Evolutionary conservation across 2,888 invertebrate species (phyloP).

Genomic region (Torymus texanus): DNA sequence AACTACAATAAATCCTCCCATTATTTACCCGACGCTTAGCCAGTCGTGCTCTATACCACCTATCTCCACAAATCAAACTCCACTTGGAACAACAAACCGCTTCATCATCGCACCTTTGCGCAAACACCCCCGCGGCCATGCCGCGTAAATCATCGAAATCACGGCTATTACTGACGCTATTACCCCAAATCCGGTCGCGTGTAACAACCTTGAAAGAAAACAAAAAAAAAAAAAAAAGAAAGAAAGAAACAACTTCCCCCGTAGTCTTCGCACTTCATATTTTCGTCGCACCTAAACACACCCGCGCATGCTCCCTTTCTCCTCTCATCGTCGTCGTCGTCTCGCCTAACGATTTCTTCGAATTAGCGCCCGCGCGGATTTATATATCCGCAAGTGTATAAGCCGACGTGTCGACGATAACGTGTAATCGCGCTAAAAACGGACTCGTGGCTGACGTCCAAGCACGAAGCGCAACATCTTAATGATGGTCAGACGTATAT

Average conservation of each 20-base stretch:
- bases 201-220: too few species aligned
- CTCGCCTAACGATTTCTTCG: slow-evolving; percentile 28
- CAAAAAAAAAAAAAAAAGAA: too few species aligned
- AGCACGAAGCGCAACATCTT: slow-evolving; percentile 40
- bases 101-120: background rate
- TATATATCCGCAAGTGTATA: slow-evolving; percentile 26
- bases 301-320: too few species aligned
- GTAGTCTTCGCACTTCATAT: too few species aligned
- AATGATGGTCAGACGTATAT: slow-evolving; percentile 2
- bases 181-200: too few species aligned
- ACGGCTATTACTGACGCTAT: too few species aligned
- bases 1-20: background rate
- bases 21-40: background rate
- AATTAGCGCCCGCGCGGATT: slow-evolving; percentile 44
- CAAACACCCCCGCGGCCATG: too few species aligned
- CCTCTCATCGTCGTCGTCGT: background rate
- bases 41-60: too few species aligned
- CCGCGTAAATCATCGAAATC: too few species aligned
- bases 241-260: too few species aligned
- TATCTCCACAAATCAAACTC: too few species aligned
- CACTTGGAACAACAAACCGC: background rate
- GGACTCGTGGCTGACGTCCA: slow-evolving; percentile 12
- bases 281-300: too few species aligned
- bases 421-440: slow-evolving; percentile 45
- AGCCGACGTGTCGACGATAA: slow-evolving; percentile 31